Percentiles rank a stretch among this genome's conserved stretches.
phyloP scores from a whole-genome alignment of 2,888 invertebrate genomes.

The Ornithoptera priamus region DNA sequence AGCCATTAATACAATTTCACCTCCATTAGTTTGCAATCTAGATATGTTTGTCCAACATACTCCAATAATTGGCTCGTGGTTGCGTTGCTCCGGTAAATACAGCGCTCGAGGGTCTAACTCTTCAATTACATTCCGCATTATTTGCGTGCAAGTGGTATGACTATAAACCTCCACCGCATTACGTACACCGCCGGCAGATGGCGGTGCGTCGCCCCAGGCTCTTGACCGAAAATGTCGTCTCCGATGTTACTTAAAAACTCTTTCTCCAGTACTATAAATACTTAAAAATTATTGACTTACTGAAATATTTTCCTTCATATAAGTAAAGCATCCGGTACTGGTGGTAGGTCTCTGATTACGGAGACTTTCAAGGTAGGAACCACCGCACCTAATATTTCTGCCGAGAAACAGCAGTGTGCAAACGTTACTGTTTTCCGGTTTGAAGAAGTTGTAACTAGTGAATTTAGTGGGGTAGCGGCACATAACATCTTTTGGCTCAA shows the following conservation, averaged over 20 bases:
- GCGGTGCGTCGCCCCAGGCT: slow-evolving; percentile 35
- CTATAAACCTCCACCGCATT: slow-evolving; percentile 31
- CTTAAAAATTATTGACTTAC: neutral
- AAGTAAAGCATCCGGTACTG: too few species aligned
- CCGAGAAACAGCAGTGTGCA: too few species aligned
- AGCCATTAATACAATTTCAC: neutral
- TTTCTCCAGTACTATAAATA: neutral
- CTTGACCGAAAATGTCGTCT: slow-evolving; percentile 22
- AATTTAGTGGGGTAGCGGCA: too few species aligned
- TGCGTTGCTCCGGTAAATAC: slow-evolving; percentile 13
- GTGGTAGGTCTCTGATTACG: too few species aligned
- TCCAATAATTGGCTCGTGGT: slow-evolving; percentile 25
- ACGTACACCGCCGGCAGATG: slow-evolving; percentile 40
- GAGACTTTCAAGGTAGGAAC: too few species aligned
- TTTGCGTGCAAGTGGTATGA: slow-evolving; percentile 20
- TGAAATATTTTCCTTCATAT: neutral
- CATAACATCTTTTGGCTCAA: too few species aligned
- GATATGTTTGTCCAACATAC: slow-evolving; percentile 21
- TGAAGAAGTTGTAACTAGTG: too few species aligned
- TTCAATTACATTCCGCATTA: slow-evolving; percentile 26
- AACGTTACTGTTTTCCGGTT: too few species aligned
- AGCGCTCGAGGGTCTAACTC: slow-evolving; percentile 17
- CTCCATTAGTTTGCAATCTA: slow-evolving; percentile 17
- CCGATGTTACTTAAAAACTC: slow-evolving; percentile 1
- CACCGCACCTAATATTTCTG: too few species aligned